Percentiles rank a stretch among this genome's conserved stretches.
These are phyloP conservation scores for Pogonomyrmex californicus DNA, from an alignment of 1,140 invertebrate genomes.

Conservation along the genomic window DNA sequence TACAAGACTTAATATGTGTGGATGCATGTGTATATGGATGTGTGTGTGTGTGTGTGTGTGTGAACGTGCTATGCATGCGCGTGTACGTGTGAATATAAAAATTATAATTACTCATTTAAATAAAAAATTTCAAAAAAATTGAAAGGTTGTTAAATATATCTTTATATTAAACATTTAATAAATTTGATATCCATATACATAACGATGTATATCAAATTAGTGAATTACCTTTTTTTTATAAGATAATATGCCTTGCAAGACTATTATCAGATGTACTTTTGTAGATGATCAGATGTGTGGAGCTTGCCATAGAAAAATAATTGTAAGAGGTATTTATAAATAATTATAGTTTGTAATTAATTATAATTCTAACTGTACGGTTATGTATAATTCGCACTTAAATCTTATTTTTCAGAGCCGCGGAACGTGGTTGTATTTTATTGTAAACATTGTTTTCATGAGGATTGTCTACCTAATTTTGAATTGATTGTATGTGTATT, in stretches of 20 bases:
- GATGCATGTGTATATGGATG: no score
- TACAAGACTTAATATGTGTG: neutral
- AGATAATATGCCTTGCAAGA: neutral
- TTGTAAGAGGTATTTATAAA: constrained; percentile 88
- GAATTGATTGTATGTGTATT: constrained; percentile 79
- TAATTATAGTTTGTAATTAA: constrained; percentile 14
- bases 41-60: no score
- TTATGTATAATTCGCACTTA: constrained; percentile 23
- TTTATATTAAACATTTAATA: constrained; percentile 41
- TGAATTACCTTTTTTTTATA: neutral
- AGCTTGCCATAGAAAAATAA: constrained; percentile 91
- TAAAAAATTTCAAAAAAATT: neutral
- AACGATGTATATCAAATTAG: neutral
- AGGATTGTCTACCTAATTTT: constrained; percentile 91
- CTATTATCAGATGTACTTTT: neutral
- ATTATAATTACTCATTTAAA: neutral
- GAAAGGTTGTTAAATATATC: neutral
- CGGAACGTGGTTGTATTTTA: constrained; percentile 94
- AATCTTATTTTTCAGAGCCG: constrained; percentile 87
- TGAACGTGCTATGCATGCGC: no score
- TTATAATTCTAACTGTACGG: constrained; percentile 28
- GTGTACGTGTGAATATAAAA: neutral
- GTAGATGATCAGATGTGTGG: constrained; percentile 92
- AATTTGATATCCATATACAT: constrained; percentile 69
- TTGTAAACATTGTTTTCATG: constrained; percentile 96